Conservation (phyloP, 2,888 invertebrate species). For the Drosophila maculinotata region DNA sequence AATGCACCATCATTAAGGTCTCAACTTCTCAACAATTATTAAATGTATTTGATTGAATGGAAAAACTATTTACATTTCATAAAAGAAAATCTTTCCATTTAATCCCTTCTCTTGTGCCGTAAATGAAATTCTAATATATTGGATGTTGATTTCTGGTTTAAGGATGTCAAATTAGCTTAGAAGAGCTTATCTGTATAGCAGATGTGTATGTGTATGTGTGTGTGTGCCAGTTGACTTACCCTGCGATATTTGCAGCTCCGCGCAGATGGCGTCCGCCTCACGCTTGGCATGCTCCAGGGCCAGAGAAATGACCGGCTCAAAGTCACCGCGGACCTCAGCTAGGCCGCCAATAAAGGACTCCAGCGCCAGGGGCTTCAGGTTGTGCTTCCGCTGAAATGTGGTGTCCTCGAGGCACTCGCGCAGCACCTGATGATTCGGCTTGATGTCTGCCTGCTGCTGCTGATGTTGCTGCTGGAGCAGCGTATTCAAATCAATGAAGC, state of each 20-base stretch:
- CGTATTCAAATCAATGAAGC: conserved; percentile 82
- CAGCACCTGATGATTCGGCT: conserved; percentile 90
- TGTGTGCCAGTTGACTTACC: conserved; percentile 87
- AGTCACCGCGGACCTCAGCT: conserved; percentile 89
- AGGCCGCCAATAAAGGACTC: conserved; percentile 87
- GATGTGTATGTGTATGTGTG: background rate
- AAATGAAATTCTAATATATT: too few relatives aligned
- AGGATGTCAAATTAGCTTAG: too few relatives aligned
- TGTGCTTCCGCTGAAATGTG: conserved; percentile 93
- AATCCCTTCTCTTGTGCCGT: too few relatives aligned
- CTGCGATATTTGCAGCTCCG: conserved; percentile 93
- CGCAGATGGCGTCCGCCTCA: conserved; percentile 94
- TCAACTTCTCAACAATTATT: too few relatives aligned
- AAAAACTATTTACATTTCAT: too few relatives aligned
- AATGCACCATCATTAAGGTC: too few relatives aligned
- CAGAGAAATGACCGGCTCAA: conserved; percentile 93
- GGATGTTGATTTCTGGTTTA: too few relatives aligned
- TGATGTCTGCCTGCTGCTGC: conserved; percentile 49
- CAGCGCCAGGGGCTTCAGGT: conserved; percentile 91
- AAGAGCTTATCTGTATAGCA: too few relatives aligned
- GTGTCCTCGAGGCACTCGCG: conserved; percentile 93
- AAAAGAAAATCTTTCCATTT: too few relatives aligned
- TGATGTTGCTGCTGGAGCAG: conserved; percentile 71
- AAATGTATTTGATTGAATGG: too few relatives aligned
- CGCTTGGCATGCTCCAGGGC: conserved; percentile 94